Conservation (phyloP, 2,113 vertebrate species). For the Alethe castanea region DNA sequence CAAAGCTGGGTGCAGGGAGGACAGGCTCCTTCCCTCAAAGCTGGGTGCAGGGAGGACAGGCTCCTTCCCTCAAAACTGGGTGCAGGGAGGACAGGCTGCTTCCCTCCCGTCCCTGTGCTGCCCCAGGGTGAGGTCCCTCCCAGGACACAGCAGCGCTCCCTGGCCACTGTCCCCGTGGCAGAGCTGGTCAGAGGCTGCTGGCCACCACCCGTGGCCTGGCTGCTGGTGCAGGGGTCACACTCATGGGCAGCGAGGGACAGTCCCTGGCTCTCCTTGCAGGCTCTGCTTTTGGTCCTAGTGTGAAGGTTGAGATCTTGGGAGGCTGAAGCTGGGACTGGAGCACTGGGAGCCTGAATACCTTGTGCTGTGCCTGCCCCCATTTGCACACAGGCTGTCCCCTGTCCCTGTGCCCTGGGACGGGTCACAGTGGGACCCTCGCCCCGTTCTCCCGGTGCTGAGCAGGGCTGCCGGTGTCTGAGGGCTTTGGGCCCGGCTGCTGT, state of each 20-base stretch:
- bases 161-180: not conserved
- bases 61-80: not conserved
- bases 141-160: accelerated
- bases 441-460: accelerated
- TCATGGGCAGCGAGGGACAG: accelerated
- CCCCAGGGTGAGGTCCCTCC: not conserved
- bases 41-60: accelerated
- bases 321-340: accelerated
- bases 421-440: accelerated
- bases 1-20: not conserved
- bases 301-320: not conserved
- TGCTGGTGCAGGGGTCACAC: not conserved
- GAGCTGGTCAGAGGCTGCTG: not conserved
- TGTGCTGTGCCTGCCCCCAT: not conserved
- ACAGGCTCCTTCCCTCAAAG: not conserved
- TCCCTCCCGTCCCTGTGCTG: accelerated
- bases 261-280: not conserved
- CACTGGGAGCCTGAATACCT: not conserved
- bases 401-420: not conserved
- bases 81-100: no score
- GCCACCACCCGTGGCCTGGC: accelerated
- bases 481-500: accelerated
- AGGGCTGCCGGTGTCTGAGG: accelerated
- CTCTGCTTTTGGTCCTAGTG: not conserved
- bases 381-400: not conserved